Percentiles rank a stretch among this genome's conserved stretches.
Evolutionary conservation across 2,797 vertebrate species (phyloP).

Genomic region (Avahi laniger): DNA sequence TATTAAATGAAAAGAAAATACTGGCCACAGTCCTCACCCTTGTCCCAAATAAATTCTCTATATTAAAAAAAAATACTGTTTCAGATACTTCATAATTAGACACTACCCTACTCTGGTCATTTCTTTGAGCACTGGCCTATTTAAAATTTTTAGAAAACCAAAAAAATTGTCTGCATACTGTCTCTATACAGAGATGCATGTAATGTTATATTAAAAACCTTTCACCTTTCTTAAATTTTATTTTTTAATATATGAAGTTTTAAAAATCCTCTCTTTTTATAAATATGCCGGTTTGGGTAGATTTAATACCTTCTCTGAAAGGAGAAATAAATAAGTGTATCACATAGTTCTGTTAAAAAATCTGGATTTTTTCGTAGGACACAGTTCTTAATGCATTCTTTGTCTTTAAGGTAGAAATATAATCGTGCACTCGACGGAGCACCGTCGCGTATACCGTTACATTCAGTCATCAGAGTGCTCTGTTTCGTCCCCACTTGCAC

Average conservation of each 20-base stretch:
- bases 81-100: not conserved
- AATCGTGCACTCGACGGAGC: not conserved
- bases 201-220: not conserved
- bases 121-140: not conserved
- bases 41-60: not conserved
- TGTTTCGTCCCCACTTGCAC: not conserved
- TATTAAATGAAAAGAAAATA: not conserved
- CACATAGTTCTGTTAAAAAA: not conserved
- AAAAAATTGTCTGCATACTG: not conserved
- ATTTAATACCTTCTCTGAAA: not conserved
- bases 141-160: not conserved
- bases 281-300: not conserved
- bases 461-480: not conserved
- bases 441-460: not conserved
- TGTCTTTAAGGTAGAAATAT: conserved; percentile 1
- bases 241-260: not conserved
- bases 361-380: not conserved
- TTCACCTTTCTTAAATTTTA: not conserved
- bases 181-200: not conserved
- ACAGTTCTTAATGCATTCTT: not conserved
- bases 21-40: not conserved
- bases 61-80: not conserved
- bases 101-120: not conserved
- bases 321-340: not conserved
- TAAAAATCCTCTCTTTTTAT: not conserved